phyloP scores from a whole-genome alignment of 2,113 vertebrate species.

The Anthoscopus minutus region DNA sequence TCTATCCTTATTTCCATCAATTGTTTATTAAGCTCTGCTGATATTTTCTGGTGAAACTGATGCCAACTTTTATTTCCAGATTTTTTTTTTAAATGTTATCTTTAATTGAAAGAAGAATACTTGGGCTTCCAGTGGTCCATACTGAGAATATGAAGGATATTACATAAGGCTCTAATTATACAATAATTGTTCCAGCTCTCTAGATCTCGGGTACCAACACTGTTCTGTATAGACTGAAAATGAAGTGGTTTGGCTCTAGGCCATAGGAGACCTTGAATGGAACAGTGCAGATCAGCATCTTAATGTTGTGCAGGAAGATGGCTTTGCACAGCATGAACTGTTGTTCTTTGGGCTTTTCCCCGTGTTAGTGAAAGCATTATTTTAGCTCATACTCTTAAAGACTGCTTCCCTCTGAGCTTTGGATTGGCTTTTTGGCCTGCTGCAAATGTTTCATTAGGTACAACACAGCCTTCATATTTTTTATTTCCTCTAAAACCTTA shows the following conservation, averaged over 20 bases:
- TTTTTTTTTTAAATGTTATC: neutral
- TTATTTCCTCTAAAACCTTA: neutral
- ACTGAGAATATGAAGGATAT: neutral
- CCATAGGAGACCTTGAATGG: neutral
- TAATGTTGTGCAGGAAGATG: neutral
- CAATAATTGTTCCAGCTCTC: neutral
- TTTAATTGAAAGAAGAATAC: neutral
- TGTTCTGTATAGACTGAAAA: neutral
- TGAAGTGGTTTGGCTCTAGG: neutral
- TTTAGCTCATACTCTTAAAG: neutral
- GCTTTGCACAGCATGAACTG: neutral
- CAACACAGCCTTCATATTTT: neutral
- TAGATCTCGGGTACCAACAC: neutral
- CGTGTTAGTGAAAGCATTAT: neutral
- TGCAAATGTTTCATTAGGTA: neutral
- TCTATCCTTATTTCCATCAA: fast-evolving
- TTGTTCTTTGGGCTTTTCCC: neutral
- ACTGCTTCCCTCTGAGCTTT: neutral
- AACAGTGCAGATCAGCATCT: neutral
- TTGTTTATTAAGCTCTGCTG: neutral
- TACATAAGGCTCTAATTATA: neutral
- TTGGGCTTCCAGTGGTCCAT: neutral
- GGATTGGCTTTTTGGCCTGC: neutral
- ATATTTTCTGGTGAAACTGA: neutral
- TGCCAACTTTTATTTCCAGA: neutral